A percentile compares a stretch with the other conserved stretches of the same genome.
Conservation (phyloP, 2,113 vertebrate genomes). For the Cyanoliseus patagonus region DNA sequence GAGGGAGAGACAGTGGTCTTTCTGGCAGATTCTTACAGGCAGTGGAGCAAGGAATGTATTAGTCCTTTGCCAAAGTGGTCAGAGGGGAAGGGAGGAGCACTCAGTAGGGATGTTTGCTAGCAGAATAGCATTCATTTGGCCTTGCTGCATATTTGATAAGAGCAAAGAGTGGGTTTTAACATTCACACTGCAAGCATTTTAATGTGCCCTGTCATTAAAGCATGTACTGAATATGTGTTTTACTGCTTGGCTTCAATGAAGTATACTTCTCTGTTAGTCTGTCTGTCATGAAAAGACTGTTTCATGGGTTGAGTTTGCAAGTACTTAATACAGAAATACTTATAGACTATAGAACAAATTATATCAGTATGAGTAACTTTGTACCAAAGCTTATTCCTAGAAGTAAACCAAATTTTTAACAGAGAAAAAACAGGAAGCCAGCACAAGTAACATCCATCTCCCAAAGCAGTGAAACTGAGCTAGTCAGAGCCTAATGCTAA, state of each 20-base stretch:
- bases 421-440: not conserved
- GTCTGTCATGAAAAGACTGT: not conserved
- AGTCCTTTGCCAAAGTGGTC: not conserved
- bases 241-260: not conserved
- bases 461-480: not conserved
- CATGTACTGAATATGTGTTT: not conserved
- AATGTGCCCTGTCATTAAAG: not conserved
- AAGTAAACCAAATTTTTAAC: not conserved
- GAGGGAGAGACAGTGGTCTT: not conserved
- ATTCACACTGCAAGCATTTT: not conserved
- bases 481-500: not conserved
- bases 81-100: not conserved
- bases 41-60: not conserved
- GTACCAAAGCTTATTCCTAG: not conserved
- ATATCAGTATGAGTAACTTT: not conserved
- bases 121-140: not conserved
- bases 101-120: not conserved
- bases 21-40: not conserved
- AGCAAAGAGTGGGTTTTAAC: not conserved
- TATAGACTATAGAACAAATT: not conserved
- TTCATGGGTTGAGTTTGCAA: not conserved
- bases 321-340: not conserved
- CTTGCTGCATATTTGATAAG: not conserved
- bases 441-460: not conserved
- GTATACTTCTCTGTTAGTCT: not conserved